Percentiles rank a stretch among this genome's conserved stretches.
Conservation (phyloP, 2,113 vertebrate genomes). For the Anarhynchus alexandrinus region DNA sequence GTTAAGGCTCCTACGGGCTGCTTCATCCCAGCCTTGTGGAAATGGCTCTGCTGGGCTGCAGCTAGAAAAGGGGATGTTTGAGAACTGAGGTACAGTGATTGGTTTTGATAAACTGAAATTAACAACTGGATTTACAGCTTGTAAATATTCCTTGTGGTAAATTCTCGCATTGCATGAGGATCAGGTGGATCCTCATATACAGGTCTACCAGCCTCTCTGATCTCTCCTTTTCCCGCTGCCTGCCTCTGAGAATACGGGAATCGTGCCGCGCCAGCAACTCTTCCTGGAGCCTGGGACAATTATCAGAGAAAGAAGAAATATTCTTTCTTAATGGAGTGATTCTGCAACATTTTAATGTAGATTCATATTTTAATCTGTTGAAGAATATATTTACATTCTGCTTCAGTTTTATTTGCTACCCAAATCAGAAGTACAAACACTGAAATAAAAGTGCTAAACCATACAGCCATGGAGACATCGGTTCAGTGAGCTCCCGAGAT, state of each 20-base stretch:
- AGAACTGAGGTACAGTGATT: conserved; percentile 52
- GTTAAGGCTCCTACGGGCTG: no score
- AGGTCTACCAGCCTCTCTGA: neutral
- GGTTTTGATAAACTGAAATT: conserved; percentile 74
- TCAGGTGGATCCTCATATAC: neutral
- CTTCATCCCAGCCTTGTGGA: neutral
- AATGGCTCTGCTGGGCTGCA: neutral
- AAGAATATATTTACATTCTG: neutral
- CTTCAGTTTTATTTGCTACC: neutral
- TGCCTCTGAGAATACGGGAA: neutral
- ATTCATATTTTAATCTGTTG: neutral
- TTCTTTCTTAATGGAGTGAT: neutral
- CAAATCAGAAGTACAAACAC: neutral
- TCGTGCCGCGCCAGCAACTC: neutral
- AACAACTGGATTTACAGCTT: conserved; percentile 73
- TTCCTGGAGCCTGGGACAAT: neutral
- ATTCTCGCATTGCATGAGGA: conserved; percentile 47
- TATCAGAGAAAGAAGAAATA: neutral
- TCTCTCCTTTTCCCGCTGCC: neutral
- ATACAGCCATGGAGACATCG: neutral
- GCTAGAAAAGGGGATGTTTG: neutral
- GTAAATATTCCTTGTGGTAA: conserved; percentile 65
- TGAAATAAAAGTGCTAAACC: neutral
- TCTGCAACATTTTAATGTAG: neutral
- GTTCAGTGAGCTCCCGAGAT: neutral